A percentile compares a stretch with the other conserved stretches of the same genome.
These are phyloP conservation scores for Stenichneumon culpator DNA, from an alignment of 2,888 invertebrate species.

Conservation along the genomic window DNA sequence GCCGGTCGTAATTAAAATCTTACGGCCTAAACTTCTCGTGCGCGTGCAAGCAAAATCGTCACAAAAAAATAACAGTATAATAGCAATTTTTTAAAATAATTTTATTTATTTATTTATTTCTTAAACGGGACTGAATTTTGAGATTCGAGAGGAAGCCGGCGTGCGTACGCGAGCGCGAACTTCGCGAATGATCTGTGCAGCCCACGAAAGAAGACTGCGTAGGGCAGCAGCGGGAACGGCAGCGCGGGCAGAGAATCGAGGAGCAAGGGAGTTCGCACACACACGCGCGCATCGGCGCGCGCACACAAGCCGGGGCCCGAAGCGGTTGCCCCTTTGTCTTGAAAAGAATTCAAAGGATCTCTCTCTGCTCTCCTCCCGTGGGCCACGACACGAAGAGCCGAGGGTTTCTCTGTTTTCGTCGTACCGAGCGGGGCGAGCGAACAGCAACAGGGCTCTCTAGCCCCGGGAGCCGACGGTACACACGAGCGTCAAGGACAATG, in stretches of 20 bases:
- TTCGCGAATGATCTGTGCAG: slow-evolving; percentile 25
- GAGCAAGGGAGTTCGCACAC: slow-evolving; percentile 43
- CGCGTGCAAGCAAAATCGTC: too few species aligned
- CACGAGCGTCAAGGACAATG: slow-evolving; percentile 68
- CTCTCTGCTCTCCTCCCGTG: slow-evolving; percentile 34
- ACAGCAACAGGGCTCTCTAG: slow-evolving; percentile 11
- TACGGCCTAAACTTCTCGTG: not conserved
- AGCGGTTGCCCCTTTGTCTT: slow-evolving; percentile 63
- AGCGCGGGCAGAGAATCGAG: slow-evolving; percentile 8
- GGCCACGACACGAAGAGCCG: slow-evolving; percentile 67
- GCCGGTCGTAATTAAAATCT: not conserved
- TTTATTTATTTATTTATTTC: not conserved
- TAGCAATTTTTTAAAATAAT: not conserved
- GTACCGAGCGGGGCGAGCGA: slow-evolving; percentile 18
- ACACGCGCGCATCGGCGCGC: slow-evolving; percentile 2
- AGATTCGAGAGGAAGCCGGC: not conserved
- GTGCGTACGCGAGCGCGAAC: slow-evolving; percentile 8
- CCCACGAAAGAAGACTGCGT: slow-evolving; percentile 47
- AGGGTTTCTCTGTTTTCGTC: slow-evolving; percentile 48
- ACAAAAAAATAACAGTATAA: too few species aligned
- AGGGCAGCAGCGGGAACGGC: slow-evolving; percentile 25
- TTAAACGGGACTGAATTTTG: not conserved
- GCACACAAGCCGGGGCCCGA: slow-evolving; percentile 38
- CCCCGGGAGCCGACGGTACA: slow-evolving; percentile 23
- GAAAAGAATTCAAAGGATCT: slow-evolving; percentile 65